Conservation (phyloP, 2,888 invertebrate species). For the Gandaritis pyraliata region DNA sequence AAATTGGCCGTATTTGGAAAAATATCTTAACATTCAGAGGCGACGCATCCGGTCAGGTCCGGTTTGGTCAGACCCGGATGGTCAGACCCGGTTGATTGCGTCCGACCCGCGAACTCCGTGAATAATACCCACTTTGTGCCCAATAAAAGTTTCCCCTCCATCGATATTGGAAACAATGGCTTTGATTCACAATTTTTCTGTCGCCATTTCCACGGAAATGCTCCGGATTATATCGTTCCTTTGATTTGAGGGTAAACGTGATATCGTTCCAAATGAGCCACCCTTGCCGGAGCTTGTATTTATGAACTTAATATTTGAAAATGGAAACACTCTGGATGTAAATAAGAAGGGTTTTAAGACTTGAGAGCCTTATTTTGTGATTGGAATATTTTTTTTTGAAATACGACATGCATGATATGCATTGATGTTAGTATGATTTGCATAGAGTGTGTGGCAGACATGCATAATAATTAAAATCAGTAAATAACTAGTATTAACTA, state of each 20-base stretch:
- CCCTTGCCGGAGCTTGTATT: conserved; percentile 50
- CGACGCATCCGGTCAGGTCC: conserved; percentile 65
- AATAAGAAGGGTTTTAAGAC: conserved; percentile 20
- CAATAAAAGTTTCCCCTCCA: conserved; percentile 79
- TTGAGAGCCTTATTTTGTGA: neutral
- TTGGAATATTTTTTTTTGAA: no score
- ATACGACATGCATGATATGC: no score
- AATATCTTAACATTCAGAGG: conserved; percentile 82
- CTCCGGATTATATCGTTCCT: conserved; percentile 73
- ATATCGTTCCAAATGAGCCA: conserved; percentile 70
- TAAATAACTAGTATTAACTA: neutral
- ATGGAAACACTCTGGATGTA: conserved; percentile 28
- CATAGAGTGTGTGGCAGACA: neutral
- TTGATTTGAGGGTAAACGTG: conserved; percentile 78
- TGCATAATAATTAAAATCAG: conserved; percentile 1
- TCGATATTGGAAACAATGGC: conserved; percentile 81
- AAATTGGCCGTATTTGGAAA: conserved; percentile 77
- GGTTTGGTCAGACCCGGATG: conserved; percentile 31
- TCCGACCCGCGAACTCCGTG: conserved; percentile 74
- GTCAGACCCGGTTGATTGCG: conserved; percentile 65
- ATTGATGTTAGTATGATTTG: no score
- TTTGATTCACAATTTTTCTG: conserved; percentile 78
- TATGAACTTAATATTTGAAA: conserved; percentile 45
- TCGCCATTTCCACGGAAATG: conserved; percentile 65
- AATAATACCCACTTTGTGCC: conserved; percentile 82